Evolutionary conservation across 2,113 vertebrate species (phyloP).

Genomic region (Tinamus guttatus): DNA sequence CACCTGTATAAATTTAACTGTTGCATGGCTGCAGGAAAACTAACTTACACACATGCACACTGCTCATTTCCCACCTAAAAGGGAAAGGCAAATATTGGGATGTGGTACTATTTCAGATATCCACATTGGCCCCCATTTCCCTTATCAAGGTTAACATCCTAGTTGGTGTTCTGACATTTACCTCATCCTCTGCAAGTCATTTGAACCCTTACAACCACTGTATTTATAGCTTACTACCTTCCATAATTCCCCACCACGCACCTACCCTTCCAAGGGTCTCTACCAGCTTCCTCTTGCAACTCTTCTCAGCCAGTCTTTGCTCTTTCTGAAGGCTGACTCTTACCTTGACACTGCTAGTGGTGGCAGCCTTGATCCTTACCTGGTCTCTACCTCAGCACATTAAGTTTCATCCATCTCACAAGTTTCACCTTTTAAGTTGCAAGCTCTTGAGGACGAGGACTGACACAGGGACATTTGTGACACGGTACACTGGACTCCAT

Average conservation of each 20-base stretch:
- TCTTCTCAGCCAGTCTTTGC: conserved; percentile 17
- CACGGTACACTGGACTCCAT: background rate
- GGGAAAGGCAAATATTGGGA: background rate
- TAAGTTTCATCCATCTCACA: conserved; percentile 25
- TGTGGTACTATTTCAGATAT: conserved; percentile 8
- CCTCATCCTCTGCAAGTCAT: conserved; percentile 58
- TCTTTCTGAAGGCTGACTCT: background rate
- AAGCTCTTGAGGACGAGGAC: background rate
- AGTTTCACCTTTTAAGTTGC: conserved; percentile 26
- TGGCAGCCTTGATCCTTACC: conserved; percentile 51
- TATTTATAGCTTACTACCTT: conserved; percentile 52
- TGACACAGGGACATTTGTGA: background rate
- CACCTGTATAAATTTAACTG: background rate
- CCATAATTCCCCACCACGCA: background rate
- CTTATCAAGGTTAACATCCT: conserved; percentile 51
- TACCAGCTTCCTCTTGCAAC: background rate
- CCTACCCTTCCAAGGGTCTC: background rate
- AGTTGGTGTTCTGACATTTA: conserved; percentile 48
- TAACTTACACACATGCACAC: background rate
- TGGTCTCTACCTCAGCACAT: conserved; percentile 16
- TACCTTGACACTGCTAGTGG: conserved; percentile 25
- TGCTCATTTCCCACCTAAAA: background rate
- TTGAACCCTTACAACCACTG: conserved; percentile 16
- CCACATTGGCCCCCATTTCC: conserved; percentile 49
- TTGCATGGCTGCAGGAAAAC: background rate